A percentile compares a stretch with the other conserved stretches of the same genome.
These are phyloP conservation scores for Drosophila falleni DNA, from an alignment of 2,888 invertebrate genomes.

Conservation along the genomic window DNA sequence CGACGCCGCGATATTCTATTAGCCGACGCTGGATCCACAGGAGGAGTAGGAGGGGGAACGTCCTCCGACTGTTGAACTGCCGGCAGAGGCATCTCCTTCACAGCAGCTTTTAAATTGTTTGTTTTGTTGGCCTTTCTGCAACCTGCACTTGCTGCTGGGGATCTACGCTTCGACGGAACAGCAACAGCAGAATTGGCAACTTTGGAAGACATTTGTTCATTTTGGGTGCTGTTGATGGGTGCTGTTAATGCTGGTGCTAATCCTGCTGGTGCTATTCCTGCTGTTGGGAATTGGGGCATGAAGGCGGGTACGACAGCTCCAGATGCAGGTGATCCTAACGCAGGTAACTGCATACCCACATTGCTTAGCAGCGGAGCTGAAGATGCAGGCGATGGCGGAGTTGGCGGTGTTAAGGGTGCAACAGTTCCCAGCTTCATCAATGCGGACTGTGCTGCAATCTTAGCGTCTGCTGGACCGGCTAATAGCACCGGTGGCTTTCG, in stretches of 20 bases:
- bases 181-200: conserved; percentile 59
- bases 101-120: conserved; percentile 28
- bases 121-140: conserved; percentile 51
- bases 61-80: conserved; percentile 23
- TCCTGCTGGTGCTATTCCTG: background rate
- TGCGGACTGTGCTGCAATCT: conserved; percentile 16
- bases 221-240: conserved; percentile 37
- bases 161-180: conserved; percentile 55
- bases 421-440: conserved; percentile 43
- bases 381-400: conserved; percentile 33
- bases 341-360: conserved; percentile 13
- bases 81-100: background rate
- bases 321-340: conserved; percentile 33
- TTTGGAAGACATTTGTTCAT: conserved; percentile 78
- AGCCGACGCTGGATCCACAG: conserved; percentile 8
- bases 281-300: conserved; percentile 25
- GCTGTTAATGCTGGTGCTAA: conserved; percentile 19
- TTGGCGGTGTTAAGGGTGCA: conserved; percentile 59
- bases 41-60: background rate
- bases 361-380: conserved; percentile 72
- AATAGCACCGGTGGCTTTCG: conserved; percentile 69
- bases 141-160: conserved; percentile 27
- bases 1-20: conserved; percentile 32
- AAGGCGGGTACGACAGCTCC: conserved; percentile 39
- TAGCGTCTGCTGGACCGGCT: conserved; percentile 41